Conservation (phyloP, 64 coral and sea anemone genomes). For the Acropora yongei region DNA sequence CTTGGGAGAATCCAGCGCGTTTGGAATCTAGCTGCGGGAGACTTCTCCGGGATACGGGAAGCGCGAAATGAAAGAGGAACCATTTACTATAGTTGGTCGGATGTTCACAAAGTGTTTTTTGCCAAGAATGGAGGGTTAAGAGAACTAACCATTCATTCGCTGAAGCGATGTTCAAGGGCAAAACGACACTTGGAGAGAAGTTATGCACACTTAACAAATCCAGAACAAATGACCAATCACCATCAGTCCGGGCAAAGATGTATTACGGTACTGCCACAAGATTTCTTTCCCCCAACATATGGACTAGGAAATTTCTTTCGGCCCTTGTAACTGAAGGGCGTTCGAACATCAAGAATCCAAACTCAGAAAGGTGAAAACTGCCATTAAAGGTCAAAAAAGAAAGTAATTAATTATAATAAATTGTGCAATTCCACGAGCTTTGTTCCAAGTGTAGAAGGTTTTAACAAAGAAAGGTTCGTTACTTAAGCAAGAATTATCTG, state of each 20-base stretch:
- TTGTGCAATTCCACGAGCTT: background rate
- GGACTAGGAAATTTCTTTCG: background rate
- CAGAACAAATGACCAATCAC: background rate
- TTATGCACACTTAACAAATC: slow-evolving; percentile 44
- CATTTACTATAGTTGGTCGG: slow-evolving; percentile 84
- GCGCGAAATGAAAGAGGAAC: slow-evolving; percentile 78
- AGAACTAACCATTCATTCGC: slow-evolving; percentile 57
- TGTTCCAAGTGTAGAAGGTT: too few species aligned
- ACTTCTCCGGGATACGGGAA: slow-evolving; percentile 50
- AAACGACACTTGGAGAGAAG: slow-evolving; percentile 80
- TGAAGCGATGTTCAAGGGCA: slow-evolving; percentile 86
- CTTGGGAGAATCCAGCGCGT: slow-evolving; percentile 71
- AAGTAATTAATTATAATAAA: background rate
- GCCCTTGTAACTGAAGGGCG: background rate
- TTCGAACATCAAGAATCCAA: background rate
- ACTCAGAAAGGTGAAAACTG: background rate
- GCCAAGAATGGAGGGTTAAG: slow-evolving; percentile 66
- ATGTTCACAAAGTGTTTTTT: slow-evolving; percentile 73
- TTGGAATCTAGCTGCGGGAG: slow-evolving; percentile 76
- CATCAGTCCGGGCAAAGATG: background rate
- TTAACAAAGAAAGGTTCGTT: too few species aligned
- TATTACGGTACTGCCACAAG: slow-evolving; percentile 5
- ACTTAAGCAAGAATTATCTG: background rate
- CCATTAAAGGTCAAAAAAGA: background rate
- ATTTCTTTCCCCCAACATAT: background rate